Percentiles rank a stretch among this genome's conserved stretches.
Conservation (phyloP, 2,113 vertebrate genomes). For the Otocyon megalotis region DNA sequence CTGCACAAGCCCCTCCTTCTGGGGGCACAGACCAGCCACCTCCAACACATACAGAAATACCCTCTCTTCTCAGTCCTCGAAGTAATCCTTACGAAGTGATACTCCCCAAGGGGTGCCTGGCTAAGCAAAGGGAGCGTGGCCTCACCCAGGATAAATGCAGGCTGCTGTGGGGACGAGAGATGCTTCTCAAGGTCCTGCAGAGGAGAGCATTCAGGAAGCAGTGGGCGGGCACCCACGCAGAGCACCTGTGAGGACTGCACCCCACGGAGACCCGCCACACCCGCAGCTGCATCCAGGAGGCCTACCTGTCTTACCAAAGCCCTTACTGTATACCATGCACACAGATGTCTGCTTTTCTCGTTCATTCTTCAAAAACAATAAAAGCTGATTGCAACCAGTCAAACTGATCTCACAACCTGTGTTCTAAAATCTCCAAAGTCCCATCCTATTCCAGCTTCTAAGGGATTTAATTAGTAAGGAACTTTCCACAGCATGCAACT, state of each 20-base stretch:
- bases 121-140: neutral
- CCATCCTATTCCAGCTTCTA: neutral
- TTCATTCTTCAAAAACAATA: neutral
- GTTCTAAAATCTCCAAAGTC: neutral
- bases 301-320: neutral
- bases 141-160: neutral
- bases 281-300: rapidly evolving
- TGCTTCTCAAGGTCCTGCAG: neutral
- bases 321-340: rapidly evolving
- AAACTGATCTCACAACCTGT: neutral
- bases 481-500: neutral
- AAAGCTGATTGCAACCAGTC: neutral
- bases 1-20: no score
- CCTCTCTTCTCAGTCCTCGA: neutral
- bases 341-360: neutral
- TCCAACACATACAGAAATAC: neutral
- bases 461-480: neutral
- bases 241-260: rapidly evolving
- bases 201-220: neutral
- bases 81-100: slow-evolving; percentile 57
- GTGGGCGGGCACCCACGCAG: neutral
- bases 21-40: neutral
- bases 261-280: neutral
- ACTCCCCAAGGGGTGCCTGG: slow-evolving; percentile 54
- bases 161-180: neutral